Base-by-base conservation (phyloP, 1,140 invertebrate genomes). In the Caerostris extrusa region DNA sequence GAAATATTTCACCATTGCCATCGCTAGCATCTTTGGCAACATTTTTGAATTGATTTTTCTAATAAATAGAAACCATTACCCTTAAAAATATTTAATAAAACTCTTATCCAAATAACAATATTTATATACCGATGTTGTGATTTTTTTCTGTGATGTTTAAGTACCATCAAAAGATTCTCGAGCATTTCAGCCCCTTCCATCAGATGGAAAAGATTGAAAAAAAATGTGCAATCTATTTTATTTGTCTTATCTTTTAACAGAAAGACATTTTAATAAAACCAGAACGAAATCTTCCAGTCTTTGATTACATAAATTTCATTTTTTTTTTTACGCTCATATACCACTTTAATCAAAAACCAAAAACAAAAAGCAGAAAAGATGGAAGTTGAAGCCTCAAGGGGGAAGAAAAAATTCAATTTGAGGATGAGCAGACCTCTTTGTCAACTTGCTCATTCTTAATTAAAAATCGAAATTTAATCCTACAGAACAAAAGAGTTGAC, bases 391-490 rank as follows among this genome's bases (percentile, higher is more conserved):
- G n/a, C 0, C 14, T 12, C 2, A 67, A n/a, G n/a, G 17, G 2
- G 61, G 3, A 12, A 14, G 7, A 67, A 4, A 67, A 67, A 17
- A 67, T 14, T n/a, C 61, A 67, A n/a, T 67, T 67, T 67, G 50
- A 53, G 50, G 5, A 53, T 3, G 8, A 12, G 50, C 8, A 50
- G 50, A 19, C 71, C 8, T 77, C 34, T 77, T 77, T 14, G 71
- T 77, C 71, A 71, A 19, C 8, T 19, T 71, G 34, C 34, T 71
- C 69, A 10, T 77, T 77, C 53, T 77, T 77, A 77, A 77, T 77
- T 77, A 77, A 77, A 77, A 77, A 50, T 56, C 3, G 58, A 50
- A 85, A 85, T 85, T 60, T 85, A 85, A 85, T 85, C 83, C 83
- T 34, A 10, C 17, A 7, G 83, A n/a, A 85, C 83, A 85, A 85